phyloP scores from a whole-genome alignment of 2,888 invertebrate genomes.

The Beris morrisii region DNA sequence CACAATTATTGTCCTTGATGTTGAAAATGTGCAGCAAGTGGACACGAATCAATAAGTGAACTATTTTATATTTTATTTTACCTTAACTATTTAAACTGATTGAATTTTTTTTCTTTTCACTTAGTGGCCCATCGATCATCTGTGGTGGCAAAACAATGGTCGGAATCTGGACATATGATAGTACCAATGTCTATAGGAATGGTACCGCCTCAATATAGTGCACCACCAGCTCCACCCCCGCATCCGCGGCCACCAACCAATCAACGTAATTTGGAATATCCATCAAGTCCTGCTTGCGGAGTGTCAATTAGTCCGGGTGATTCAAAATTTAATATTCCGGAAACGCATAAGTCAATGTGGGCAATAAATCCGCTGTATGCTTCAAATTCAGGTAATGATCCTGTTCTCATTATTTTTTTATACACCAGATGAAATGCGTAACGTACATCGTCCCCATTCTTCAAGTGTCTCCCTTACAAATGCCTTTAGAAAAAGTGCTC shows the following conservation, averaged over 20 bases:
- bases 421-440: background rate
- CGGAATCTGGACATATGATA: slow-evolving; percentile 34
- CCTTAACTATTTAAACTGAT: background rate
- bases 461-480: background rate
- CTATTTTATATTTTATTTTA: background rate
- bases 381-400: slow-evolving; percentile 66
- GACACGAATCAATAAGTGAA: slow-evolving; percentile 37
- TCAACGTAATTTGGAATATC: slow-evolving; percentile 32
- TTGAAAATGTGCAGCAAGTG: slow-evolving; percentile 28
- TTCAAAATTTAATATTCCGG: slow-evolving; percentile 40
- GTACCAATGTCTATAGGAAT: slow-evolving; percentile 38
- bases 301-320: slow-evolving; percentile 36
- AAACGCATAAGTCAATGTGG: slow-evolving; percentile 44
- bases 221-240: slow-evolving; percentile 39
- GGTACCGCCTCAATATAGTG: slow-evolving; percentile 39
- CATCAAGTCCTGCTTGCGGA: slow-evolving; percentile 30
- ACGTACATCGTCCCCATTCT: background rate
- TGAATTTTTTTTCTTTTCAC: background rate
- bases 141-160: slow-evolving; percentile 37
- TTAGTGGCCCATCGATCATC: slow-evolving; percentile 39
- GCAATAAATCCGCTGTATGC: slow-evolving; percentile 57
- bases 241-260: slow-evolving; percentile 26
- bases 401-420: slow-evolving; percentile 7
- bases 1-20: background rate
- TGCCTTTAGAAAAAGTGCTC: background rate